A percentile compares a stretch with the other conserved stretches of the same genome.
These are phyloP conservation scores for Caenorhabditis sp. DNA, from an alignment of 2,888 invertebrate species.

Conservation along the genomic window DNA sequence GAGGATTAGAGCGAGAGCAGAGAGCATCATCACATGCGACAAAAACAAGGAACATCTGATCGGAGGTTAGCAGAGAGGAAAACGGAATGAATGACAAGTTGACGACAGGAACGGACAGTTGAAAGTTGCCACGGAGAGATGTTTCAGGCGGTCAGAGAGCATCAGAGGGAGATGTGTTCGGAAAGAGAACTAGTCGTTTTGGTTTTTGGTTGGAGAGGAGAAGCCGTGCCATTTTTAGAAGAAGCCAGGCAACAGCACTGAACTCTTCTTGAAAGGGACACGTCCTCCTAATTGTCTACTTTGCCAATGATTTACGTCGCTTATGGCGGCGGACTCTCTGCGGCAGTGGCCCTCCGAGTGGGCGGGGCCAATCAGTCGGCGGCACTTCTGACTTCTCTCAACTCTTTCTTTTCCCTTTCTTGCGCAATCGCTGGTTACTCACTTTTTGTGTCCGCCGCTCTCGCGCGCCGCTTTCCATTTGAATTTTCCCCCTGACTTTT, in stretches of 20 bases:
- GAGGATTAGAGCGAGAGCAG: slow-evolving; percentile 43
- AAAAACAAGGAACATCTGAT: slow-evolving; percentile 50
- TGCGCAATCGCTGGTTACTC: slow-evolving; percentile 30
- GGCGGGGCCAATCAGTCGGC: slow-evolving; percentile 22
- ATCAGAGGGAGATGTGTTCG: no score
- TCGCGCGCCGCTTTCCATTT: slow-evolving; percentile 15
- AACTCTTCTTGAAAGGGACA: not conserved
- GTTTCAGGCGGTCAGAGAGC: no score
- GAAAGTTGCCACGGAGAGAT: no score
- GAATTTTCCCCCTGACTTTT: slow-evolving; percentile 3
- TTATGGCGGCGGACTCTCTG: slow-evolving; percentile 28
- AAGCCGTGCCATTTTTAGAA: no score
- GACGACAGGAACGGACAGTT: no score
- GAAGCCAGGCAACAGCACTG: not conserved
- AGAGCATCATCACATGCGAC: slow-evolving; percentile 16
- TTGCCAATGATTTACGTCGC: slow-evolving; percentile 26
- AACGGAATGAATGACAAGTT: slow-evolving; percentile 16
- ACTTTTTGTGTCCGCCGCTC: no score
- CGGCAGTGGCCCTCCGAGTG: slow-evolving; percentile 10
- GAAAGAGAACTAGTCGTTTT: no score
- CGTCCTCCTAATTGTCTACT: slow-evolving; percentile 27
- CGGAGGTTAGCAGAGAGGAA: slow-evolving; percentile 8
- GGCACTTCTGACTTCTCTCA: no score
- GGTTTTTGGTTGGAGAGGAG: not conserved
- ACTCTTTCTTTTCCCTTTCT: slow-evolving; percentile 35